Conservation (phyloP, 2,113 vertebrate species). For the Myiagra hebetior region DNA sequence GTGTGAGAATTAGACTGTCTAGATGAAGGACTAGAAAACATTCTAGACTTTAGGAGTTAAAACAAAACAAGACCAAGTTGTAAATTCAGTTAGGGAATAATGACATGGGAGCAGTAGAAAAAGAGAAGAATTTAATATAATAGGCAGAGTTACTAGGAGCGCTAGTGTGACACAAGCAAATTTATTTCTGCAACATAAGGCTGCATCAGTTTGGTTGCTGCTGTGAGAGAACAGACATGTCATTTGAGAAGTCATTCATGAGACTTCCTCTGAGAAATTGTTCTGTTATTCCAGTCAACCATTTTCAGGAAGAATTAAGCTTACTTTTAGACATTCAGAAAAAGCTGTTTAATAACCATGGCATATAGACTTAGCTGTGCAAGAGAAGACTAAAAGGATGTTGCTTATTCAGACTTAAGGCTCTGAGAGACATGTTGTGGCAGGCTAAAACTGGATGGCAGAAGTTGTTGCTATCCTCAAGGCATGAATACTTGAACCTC, state of each 20-base stretch:
- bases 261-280: background rate
- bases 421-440: background rate
- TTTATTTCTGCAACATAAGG: background rate
- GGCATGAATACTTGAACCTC: background rate
- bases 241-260: background rate
- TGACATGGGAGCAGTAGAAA: background rate
- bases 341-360: background rate
- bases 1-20: background rate
- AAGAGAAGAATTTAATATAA: background rate
- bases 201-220: background rate
- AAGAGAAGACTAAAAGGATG: background rate
- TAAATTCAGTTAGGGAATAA: background rate
- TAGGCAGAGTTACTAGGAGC: background rate
- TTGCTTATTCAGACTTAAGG: background rate
- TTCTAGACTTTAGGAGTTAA: background rate
- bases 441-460: background rate
- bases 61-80: background rate
- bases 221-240: background rate
- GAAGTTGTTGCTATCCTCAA: background rate
- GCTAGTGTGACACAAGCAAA: background rate
- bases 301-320: background rate
- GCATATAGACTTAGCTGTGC: background rate
- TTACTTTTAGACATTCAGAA: background rate
- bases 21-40: background rate
- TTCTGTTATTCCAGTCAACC: background rate